Conservation (phyloP, 2,797 vertebrate species). For the Pagetopsis macropterus region DNA sequence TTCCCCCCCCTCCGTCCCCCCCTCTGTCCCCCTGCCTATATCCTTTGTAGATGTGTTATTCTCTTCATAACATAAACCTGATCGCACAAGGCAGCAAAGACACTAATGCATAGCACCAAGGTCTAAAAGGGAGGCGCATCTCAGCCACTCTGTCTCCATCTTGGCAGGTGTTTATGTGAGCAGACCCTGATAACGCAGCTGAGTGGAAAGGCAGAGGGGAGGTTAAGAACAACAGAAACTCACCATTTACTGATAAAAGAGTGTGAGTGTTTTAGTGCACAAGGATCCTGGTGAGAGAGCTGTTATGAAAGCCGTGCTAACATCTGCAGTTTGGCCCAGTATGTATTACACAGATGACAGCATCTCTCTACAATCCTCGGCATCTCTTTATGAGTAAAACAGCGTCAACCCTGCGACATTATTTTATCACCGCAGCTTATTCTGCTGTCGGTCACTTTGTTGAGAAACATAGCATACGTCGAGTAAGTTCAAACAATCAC, state of each 20-base stretch:
- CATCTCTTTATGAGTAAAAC: conserved; percentile 37
- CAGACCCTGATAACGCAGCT: conserved; percentile 37
- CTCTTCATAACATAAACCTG: conserved; percentile 9
- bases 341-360: conserved; percentile 54
- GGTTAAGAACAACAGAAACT: conserved; percentile 55
- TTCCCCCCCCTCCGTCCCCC: not conserved
- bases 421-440: conserved; percentile 26
- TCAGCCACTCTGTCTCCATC: conserved; percentile 33
- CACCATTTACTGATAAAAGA: conserved; percentile 48
- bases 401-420: conserved; percentile 31
- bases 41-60: conserved; percentile 32
- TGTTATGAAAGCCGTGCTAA: conserved; percentile 61
- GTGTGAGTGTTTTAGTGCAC: conserved; percentile 32
- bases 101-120: conserved; percentile 6
- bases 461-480: conserved; percentile 21
- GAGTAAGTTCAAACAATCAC: conserved; percentile 13
- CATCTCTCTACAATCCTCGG: conserved; percentile 25
- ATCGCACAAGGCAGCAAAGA: not conserved
- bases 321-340: conserved; percentile 61
- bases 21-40: conserved; percentile 9
- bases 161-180: conserved; percentile 59
- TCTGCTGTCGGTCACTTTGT: conserved; percentile 8
- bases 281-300: conserved; percentile 41
- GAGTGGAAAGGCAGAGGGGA: conserved; percentile 34
- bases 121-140: conserved; percentile 20